These are phyloP conservation scores for Heliconius congener DNA, from an alignment of 1,140 invertebrate species.

Conservation along the genomic window DNA sequence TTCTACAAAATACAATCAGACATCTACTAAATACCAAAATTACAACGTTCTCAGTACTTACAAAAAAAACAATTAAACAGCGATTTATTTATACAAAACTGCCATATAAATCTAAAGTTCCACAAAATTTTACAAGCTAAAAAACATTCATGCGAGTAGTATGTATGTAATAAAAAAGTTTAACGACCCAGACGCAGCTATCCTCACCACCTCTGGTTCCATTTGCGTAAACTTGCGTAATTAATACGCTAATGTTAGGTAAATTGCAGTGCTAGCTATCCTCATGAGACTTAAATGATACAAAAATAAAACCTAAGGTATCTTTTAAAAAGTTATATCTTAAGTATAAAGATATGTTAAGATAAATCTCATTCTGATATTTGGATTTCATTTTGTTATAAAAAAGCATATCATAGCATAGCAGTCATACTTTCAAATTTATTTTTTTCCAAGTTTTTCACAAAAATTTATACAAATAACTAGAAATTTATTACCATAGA, in stretches of 20 bases:
- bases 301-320: neutral
- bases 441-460: too few relatives aligned
- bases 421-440: too few relatives aligned
- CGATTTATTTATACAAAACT: neutral
- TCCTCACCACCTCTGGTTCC: constrained; percentile 11
- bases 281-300: neutral
- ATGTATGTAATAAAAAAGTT: constrained; percentile 1
- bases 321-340: too few relatives aligned
- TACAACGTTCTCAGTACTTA: neutral
- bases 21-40: too few relatives aligned
- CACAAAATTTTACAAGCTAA: neutral
- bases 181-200: constrained; percentile 15
- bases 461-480: too few relatives aligned
- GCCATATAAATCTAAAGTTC: neutral
- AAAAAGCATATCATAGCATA: too few relatives aligned
- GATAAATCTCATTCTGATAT: too few relatives aligned
- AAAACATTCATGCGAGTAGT: neutral
- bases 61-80: neutral
- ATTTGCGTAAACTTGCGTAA: constrained; percentile 28
- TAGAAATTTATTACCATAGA: too few relatives aligned
- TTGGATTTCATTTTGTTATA: too few relatives aligned
- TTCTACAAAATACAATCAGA: too few relatives aligned
- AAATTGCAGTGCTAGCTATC: constrained; percentile 13
- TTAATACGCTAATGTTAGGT: constrained; percentile 22
- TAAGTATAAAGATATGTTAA: too few relatives aligned